These are phyloP conservation scores for Ispidina lecontei DNA, from an alignment of 2,797 vertebrate genomes.

Conservation along the genomic window DNA sequence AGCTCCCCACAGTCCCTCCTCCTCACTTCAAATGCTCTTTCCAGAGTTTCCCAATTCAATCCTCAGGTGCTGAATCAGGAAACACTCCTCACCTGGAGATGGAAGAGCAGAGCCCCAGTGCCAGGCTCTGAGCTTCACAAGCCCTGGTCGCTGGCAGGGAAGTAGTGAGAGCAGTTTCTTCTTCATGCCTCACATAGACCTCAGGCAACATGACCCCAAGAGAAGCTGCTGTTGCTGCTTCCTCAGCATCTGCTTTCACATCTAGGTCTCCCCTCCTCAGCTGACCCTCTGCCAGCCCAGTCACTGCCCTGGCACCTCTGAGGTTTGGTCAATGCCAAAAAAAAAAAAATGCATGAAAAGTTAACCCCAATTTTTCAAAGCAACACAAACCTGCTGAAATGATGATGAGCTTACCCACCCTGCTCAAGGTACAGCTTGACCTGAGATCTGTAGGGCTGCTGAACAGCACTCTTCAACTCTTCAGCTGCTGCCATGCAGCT, in stretches of 20 bases:
- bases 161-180: not conserved
- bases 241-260: not conserved
- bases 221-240: not conserved
- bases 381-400: not conserved
- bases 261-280: accelerated
- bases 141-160: not conserved
- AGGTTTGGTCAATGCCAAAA: not conserved
- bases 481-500: not conserved
- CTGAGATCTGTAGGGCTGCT: accelerated
- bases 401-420: not conserved
- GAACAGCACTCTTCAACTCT: not conserved
- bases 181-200: not conserved
- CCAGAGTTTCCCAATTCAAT: not conserved
- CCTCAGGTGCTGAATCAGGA: not conserved
- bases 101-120: not conserved
- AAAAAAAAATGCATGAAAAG: too few species aligned
- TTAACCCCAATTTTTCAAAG: not conserved
- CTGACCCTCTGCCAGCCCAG: not conserved
- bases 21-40: not conserved
- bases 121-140: not conserved
- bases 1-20: not conserved
- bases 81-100: not conserved
- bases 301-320: not conserved
- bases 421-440: not conserved
- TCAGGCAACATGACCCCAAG: not conserved